Evolutionary conservation across 1,140 invertebrate genomes (phyloP), one percentile per base, ranked within the genome.

Genomic region (Drosophila cardini): DNA sequence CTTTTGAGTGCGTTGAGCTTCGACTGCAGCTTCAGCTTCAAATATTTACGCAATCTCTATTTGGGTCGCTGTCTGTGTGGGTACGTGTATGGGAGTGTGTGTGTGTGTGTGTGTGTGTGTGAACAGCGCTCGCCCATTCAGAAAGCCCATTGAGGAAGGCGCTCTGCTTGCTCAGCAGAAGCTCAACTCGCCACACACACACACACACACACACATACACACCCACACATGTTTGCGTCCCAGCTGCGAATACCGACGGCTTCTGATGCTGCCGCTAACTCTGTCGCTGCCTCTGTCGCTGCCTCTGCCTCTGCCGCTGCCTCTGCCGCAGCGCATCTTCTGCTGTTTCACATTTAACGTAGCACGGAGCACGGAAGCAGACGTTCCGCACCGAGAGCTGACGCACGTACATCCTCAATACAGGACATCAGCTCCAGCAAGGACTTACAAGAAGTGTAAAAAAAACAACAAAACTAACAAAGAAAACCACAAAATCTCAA

Each of bases 301-400:
- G 57, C 10, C 13, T 40, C 13, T 5, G 18, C 9, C 7, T 11
- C 43, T n/a, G 32, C n/a, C 9, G 45, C 46, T 30, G 48, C 36
- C 9, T 18, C 48, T 52, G 64, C 65, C 60, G 60, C 67, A 61
- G 76, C 58, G 65, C 62, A 72, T 78, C 73, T 65, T 42, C 16
- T 34, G 65, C 21, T 48, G 68, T 45, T 53, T 64, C 74, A 76
- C 76, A 78, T 72, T 78, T 63, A 60, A 65, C 67, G 45, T 76
- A 65, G 55, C 60, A 72, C 67, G 38, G 56, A 62, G 76, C 67
- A 67, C 56, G 76, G 56, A 63, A 62, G 48, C 67, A 72, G 72
- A 72, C 73, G 61, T 50, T 67, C 61, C 61, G 63, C 42, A 68
- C 43, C 48, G 53, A 65, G 52, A 38, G 38, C 62, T 40, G 32